A percentile compares a stretch with the other conserved stretches of the same genome.
phyloP scores from a whole-genome alignment of 2,113 vertebrate species.

The Beaufortia kweichowensis region DNA sequence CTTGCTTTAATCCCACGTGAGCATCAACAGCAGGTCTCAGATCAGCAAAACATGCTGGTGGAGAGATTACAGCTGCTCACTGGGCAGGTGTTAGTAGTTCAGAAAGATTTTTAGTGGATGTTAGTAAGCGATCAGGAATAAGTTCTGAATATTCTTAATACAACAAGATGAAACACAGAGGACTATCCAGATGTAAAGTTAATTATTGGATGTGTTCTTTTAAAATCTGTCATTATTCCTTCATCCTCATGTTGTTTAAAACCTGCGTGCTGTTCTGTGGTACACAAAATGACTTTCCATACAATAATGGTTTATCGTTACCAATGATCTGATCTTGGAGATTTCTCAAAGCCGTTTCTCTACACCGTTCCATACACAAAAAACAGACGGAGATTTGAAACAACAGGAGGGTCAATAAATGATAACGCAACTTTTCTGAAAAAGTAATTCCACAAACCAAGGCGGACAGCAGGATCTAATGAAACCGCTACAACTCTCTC shows the following conservation, averaged over 20 bases:
- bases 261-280: too few species aligned
- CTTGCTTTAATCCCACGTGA: background rate
- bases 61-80: background rate
- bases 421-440: background rate
- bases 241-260: too few species aligned
- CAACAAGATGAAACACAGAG: background rate
- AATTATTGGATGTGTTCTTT: too few species aligned
- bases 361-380: too few species aligned
- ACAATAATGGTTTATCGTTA: too few species aligned
- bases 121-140: background rate
- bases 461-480: background rate
- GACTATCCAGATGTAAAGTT: background rate
- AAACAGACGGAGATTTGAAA: too few species aligned
- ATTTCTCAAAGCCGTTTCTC: too few species aligned
- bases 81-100: background rate
- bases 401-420: too few species aligned
- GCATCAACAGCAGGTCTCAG: background rate
- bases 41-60: background rate
- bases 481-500: background rate
- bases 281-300: too few species aligned
- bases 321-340: too few species aligned
- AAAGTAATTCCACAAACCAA: conserved; percentile 8
- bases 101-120: background rate
- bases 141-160: too few species aligned
- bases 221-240: too few species aligned